Base-by-base conservation (phyloP, 2,888 invertebrate species). In the Hartigia nigra region DNA sequence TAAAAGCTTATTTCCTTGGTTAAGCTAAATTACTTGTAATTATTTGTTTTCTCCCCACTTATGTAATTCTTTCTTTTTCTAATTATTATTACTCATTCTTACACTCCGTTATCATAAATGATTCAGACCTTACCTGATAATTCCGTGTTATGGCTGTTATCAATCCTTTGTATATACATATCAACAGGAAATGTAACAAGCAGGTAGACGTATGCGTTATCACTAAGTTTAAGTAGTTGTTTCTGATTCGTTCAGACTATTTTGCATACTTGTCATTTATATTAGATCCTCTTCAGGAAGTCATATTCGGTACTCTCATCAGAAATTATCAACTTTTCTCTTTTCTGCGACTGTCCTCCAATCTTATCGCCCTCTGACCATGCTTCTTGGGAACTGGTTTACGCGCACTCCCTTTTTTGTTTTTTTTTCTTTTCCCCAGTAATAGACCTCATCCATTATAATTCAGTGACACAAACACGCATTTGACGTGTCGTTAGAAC, bases 401-500 rank as follows among this genome's bases (percentile, higher is more conserved):
- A 55, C 23, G 55, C 55, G 9, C 23, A 9, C 9, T 55, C 5
- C 5, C 23, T 55, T 55, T 23, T 39, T 23, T 55, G n/a, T n/a
- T n/a, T n/a, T n/a, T n/a, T n/a, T n/a, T n/a, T n/a, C n/a, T n/a
- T n/a, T 39, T 5, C 5, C 23, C 31, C 75, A 70, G 70, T 76
- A 75, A 75, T 70, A 70, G 76, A 76, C 70, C 75, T 78, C 78
- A 78, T 78, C 78, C 70, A 76, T 78, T 78, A 78, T 78, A 70
- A 78, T 76, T 78, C 75, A 78, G 55, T 78, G 78, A 78, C 78
- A 78, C 70, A 75, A 78, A 78, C 78, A 78, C 76, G 78, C 69
- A 78, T 78, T 78, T 76, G 78, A 78, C 75, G 78, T 76, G 75
- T 78, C 78, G 76, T 78, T 78, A 78, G 78, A 72, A 78, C 69